These are phyloP conservation scores for Metopia argyrocephala DNA, from an alignment of 2,888 invertebrate genomes.

Conservation along the genomic window DNA sequence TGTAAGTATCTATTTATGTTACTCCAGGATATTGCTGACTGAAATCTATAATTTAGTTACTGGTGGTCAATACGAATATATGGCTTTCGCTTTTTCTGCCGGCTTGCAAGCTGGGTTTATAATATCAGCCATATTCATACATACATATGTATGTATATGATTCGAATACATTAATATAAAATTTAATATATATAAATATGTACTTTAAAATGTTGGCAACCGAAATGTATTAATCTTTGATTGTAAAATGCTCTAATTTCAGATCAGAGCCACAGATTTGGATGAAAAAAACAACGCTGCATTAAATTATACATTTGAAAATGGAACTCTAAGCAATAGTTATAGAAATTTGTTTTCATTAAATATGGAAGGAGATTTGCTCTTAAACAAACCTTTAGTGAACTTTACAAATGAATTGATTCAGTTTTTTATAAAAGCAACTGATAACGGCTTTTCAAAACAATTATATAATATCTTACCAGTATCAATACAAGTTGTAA, in stretches of 20 bases:
- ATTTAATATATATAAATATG: too few relatives aligned
- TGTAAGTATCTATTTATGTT: too few relatives aligned
- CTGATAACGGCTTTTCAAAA: conserved; percentile 87
- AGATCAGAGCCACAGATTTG: conserved; percentile 80
- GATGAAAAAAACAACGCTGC: conserved; percentile 87
- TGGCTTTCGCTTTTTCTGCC: too few relatives aligned
- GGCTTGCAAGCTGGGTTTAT: too few relatives aligned
- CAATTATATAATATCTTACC: conserved; percentile 90
- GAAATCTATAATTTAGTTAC: too few relatives aligned
- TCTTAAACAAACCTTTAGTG: conserved; percentile 82
- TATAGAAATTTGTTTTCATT: conserved; percentile 86
- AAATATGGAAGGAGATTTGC: conserved; percentile 87
- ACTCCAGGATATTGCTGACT: too few relatives aligned
- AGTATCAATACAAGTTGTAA: conserved; percentile 88
- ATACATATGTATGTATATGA: too few relatives aligned
- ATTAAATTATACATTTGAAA: conserved; percentile 87
- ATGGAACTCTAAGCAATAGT: conserved; percentile 82
- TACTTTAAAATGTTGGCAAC: too few relatives aligned
- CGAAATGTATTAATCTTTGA: background rate
- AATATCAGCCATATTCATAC: too few relatives aligned
- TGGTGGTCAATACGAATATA: too few relatives aligned
- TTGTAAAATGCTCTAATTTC: conserved; percentile 45
- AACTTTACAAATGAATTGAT: conserved; percentile 84
- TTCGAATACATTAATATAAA: too few relatives aligned
- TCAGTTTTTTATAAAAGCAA: conserved; percentile 93